Evolutionary conservation across 2,888 invertebrate genomes (phyloP), one percentile per base, ranked within the genome.

Genomic region (Cephus rjabovi): DNA sequence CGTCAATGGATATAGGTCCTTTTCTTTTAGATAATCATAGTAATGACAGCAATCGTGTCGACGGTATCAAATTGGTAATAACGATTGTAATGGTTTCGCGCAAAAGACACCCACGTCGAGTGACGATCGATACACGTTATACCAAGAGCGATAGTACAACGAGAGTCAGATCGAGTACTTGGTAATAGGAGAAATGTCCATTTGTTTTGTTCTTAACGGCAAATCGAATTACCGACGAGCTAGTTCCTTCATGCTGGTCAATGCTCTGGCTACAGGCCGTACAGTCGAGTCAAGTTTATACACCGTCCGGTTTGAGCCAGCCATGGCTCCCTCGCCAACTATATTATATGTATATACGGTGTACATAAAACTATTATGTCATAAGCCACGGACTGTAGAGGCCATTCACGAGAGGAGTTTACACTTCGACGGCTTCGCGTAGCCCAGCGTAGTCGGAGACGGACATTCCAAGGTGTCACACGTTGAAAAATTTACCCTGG

Each of bases 301-400:
- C 71, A 35, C 68, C 30, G 75, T 23, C 56, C 69, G 56, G 75
- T 56, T 69, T 56, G 12, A 37, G 68, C 75, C 30, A 34, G 31
- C n/a, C 75, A 69, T 56, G 56, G 37, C 75, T 37, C 68, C 30
- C 40, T 56, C 23, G 56, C 23, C 56, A 56, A 56, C 56, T 9
- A 56, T 56, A 56, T 56, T 56, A 56, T 56, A 56, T 56, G 56
- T 56, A 56, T 56, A 56, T 56, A 56, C 23, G 23, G 56, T 56
- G 69, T 81, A 79, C 82, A 81, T 83, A 87, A 87, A 86, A 83
- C 85, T 84, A 85, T 88, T 87, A 87, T 87, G 86, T 87, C 86
- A 87, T 87, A 87, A 88, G 86, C 85, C 81, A 80, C 81, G 81
- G 80, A 82, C 86, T 81, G 84, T 82, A 83, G 87, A 87, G 87